Evolutionary conservation across 2,113 vertebrate species (phyloP), one percentile per base, ranked within the genome.

Genomic region (Grantiella picta): DNA sequence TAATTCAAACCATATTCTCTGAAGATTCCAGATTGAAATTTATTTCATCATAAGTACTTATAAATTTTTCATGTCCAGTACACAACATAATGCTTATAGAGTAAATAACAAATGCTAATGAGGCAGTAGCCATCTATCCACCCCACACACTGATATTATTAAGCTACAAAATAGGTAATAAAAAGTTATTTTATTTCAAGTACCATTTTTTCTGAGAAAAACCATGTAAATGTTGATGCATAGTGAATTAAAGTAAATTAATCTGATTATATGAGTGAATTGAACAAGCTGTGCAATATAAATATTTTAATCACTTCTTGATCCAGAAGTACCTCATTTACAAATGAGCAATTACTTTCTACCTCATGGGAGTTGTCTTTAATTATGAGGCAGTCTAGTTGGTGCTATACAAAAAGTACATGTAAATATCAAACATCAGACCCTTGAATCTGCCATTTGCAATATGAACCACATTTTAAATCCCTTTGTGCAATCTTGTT

Each of bases 281-380:
- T 97, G 97, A 98, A 97, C 98, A 98, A 98, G 98, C 97, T 98
- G 98, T 97, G 97, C 95, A 97, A 97, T 98, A 98, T 98, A 98
- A 99, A 99, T 99, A 98, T 99, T 99, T 98, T 98, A 99, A 98
- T 98, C 98, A 98, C 95, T 98, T 98, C 98, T 98, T 98, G 97
- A 98, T 98, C 98, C 97, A 98, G 95, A 98, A 98, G 98, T 97
- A 96, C 97, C 97, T 98, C 98, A 97, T 98, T 97, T 98, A 98
- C 98, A 98, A 99, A 99, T 98, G 98, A 98, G 98, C 98, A 99
- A 99, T 99, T 98, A 98, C 97, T 97, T 98, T 97, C 80, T 81
- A 92, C 96, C 99, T 98, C 97, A 57, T 97, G 98, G 98, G 98
- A 99, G 71, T 44, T 63, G 42, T 86, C 94, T 97, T 85, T 97